A percentile compares a stretch with the other conserved stretches of the same genome.
Conservation (phyloP, 2,888 invertebrate genomes). For the Odontomyia ornata region DNA sequence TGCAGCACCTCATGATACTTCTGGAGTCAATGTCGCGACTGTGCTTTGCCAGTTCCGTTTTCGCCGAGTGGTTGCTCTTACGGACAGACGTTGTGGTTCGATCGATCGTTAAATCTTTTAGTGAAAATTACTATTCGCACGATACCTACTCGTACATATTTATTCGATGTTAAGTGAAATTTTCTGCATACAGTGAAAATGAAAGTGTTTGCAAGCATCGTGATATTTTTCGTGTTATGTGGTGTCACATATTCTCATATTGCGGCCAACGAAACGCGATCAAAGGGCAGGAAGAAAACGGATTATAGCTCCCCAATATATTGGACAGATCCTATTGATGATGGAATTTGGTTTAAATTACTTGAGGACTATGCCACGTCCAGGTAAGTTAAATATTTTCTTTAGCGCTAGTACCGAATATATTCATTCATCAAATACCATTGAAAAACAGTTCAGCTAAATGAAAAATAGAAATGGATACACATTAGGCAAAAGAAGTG, state of each 20-base stretch:
- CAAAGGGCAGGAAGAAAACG: neutral
- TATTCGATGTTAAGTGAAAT: constrained; percentile 13
- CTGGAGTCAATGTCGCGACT: neutral
- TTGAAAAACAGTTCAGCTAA: too few relatives aligned
- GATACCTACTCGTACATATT: too few relatives aligned
- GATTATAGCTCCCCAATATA: constrained; percentile 43
- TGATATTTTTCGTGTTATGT: constrained; percentile 11
- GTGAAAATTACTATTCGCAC: constrained; percentile 1
- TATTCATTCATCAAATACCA: too few relatives aligned
- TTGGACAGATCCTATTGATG: constrained; percentile 53
- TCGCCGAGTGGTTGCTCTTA: neutral
- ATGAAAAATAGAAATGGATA: too few relatives aligned
- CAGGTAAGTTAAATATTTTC: constrained; percentile 58
- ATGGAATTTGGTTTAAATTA: constrained; percentile 70
- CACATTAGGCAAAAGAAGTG: too few relatives aligned
- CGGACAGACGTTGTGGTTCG: neutral
- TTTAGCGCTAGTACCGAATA: too few relatives aligned
- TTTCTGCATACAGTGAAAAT: constrained; percentile 17
- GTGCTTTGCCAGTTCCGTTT: constrained; percentile 28
- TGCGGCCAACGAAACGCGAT: constrained; percentile 26
- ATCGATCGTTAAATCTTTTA: neutral
- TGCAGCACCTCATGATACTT: neutral
- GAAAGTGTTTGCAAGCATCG: constrained; percentile 24
- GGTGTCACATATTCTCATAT: constrained; percentile 5
- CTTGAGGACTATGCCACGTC: constrained; percentile 71